A percentile compares a stretch with the other conserved stretches of the same genome.
Evolutionary conservation across 2,888 invertebrate genomes (phyloP).

Genomic region (Frankliniella intonsa): DNA sequence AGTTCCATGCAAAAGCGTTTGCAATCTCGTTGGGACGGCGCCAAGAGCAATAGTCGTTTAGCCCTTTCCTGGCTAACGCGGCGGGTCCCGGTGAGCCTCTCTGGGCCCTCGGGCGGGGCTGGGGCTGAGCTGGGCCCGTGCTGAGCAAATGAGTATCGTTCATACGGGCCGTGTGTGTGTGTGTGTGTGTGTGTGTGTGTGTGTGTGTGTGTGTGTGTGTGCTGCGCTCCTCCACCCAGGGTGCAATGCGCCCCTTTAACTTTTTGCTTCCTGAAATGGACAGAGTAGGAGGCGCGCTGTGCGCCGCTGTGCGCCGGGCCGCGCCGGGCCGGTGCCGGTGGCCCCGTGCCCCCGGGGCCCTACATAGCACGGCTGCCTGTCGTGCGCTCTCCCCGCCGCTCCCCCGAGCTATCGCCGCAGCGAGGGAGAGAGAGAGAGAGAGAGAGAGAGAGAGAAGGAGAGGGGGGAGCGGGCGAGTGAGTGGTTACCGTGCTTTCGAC

Average conservation of each 20-base stretch:
- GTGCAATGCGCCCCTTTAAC: no score
- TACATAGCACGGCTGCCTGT: background rate
- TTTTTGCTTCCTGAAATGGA: no score
- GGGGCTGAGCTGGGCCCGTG: no score
- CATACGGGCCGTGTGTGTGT: background rate
- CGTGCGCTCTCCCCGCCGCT: background rate
- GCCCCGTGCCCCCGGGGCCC: background rate
- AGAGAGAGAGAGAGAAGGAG: no score
- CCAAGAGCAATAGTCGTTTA: constrained; percentile 22
- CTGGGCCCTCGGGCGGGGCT: no score
- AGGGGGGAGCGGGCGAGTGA: background rate
- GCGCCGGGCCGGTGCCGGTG: no score
- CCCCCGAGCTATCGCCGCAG: background rate
- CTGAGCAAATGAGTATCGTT: background rate
- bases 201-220: background rate
- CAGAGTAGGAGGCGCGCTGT: no score
- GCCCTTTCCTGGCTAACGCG: background rate
- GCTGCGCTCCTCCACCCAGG: no score
- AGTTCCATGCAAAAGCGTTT: background rate
- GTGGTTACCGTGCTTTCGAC: no score
- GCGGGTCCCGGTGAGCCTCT: no score
- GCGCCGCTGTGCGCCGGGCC: no score
- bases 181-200: background rate
- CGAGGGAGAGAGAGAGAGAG: background rate
- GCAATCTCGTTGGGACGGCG: constrained; percentile 6